Percentiles rank a stretch among this genome's conserved stretches.
These are phyloP conservation scores for Pissodes strobi DNA, from an alignment of 1,140 invertebrate species.

Conservation along the genomic window DNA sequence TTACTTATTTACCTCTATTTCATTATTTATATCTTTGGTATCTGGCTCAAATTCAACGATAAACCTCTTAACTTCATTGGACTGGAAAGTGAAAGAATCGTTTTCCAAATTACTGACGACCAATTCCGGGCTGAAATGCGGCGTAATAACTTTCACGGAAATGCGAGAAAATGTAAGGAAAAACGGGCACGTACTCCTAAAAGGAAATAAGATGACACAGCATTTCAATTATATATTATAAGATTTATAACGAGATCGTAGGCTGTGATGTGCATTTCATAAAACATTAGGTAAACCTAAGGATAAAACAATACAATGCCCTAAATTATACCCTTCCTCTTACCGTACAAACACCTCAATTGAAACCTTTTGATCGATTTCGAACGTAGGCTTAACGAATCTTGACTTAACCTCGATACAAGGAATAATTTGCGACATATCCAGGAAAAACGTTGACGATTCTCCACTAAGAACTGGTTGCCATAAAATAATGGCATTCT, in stretches of 20 bases:
- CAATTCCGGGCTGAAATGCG: slow-evolving; percentile 60
- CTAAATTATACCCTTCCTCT: no score
- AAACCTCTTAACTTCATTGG: slow-evolving; percentile 69
- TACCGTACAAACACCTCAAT: slow-evolving; percentile 69
- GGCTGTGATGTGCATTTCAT: background rate
- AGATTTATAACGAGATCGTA: slow-evolving; percentile 11
- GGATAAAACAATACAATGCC: no score
- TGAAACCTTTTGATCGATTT: slow-evolving; percentile 62
- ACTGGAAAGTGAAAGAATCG: slow-evolving; percentile 60
- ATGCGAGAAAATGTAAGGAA: slow-evolving; percentile 55
- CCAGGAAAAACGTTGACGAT: slow-evolving; percentile 63
- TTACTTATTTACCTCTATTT: slow-evolving; percentile 63
- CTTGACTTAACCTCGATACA: slow-evolving; percentile 69
- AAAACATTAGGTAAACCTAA: no score
- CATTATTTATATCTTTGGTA: slow-evolving; percentile 68
- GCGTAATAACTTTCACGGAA: slow-evolving; percentile 64
- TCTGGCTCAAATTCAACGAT: slow-evolving; percentile 70
- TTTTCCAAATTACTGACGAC: slow-evolving; percentile 50
- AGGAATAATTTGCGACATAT: slow-evolving; percentile 63
- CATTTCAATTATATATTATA: no score
- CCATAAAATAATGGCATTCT: slow-evolving; percentile 63
- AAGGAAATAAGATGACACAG: slow-evolving; percentile 36
- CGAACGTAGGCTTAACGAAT: slow-evolving; percentile 63
- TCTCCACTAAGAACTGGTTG: slow-evolving; percentile 55
- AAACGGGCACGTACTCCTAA: slow-evolving; percentile 64